phyloP scores from a whole-genome alignment of 2,113 vertebrate species.

The Anhinga rufa region DNA sequence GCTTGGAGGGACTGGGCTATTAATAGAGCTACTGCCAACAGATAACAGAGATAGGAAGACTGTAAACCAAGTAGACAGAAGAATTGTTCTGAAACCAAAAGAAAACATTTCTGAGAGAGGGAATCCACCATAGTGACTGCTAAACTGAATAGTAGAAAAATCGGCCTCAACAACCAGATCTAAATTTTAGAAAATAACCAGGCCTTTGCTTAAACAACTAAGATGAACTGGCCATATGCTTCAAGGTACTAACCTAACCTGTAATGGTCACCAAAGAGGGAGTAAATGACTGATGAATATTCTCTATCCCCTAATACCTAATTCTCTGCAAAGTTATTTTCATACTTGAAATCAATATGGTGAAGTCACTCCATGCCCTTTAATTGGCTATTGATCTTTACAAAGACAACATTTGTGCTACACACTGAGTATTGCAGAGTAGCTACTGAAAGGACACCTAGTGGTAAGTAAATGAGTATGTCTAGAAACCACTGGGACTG shows the following conservation, averaged over 20 bases:
- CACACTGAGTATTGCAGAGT: background rate
- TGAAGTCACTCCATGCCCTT: background rate
- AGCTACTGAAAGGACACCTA: conserved; percentile 61
- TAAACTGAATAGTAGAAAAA: background rate
- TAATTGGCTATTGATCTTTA: background rate
- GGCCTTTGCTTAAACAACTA: background rate
- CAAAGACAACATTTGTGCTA: background rate
- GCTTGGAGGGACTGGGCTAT: background rate
- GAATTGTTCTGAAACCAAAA: background rate
- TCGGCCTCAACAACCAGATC: background rate
- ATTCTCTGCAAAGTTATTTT: background rate
- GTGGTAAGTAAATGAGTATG: conserved; percentile 21
- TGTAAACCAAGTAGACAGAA: background rate
- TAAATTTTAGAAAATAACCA: background rate
- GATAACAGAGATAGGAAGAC: background rate
- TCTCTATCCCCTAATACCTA: background rate
- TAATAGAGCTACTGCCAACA: conserved; percentile 13
- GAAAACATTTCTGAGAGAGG: background rate
- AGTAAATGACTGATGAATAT: background rate
- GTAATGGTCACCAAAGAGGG: background rate
- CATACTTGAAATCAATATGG: background rate
- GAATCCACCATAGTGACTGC: background rate
- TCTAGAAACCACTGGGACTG: background rate
- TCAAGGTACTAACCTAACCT: background rate
- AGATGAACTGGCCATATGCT: background rate